Conservation (phyloP, 1,140 invertebrate species). For the Aleiodes sp. region DNA sequence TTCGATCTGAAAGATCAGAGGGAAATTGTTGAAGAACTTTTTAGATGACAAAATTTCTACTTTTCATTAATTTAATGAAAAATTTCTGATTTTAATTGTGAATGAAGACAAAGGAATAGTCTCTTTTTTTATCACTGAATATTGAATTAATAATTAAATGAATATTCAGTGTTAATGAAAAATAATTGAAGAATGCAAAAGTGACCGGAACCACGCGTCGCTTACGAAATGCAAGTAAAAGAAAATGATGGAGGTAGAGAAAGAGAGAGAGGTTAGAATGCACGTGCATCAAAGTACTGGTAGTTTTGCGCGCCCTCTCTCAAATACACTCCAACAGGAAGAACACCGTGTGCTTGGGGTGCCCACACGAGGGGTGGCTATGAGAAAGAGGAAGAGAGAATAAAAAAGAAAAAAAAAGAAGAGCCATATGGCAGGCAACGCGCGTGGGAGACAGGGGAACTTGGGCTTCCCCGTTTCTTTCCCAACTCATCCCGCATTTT, state of each 20-base stretch:
- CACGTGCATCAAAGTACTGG: constrained; percentile 14
- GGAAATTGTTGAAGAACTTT: not conserved
- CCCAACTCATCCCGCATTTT: constrained; percentile 41
- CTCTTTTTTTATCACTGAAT: too few species aligned
- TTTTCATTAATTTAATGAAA: too few species aligned
- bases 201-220: not conserved
- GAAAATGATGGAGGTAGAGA: too few species aligned
- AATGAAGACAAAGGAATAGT: too few species aligned
- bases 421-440: constrained; percentile 60
- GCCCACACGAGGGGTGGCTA: constrained; percentile 49
- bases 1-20: not conserved
- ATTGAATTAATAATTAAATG: too few species aligned
- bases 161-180: too few species aligned
- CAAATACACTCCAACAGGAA: constrained; percentile 27
- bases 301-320: constrained; percentile 24
- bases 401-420: constrained; percentile 47
- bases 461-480: constrained; percentile 44
- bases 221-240: constrained; percentile 10
- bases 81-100: too few species aligned
- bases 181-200: too few species aligned
- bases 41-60: too few species aligned
- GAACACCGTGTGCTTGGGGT: not conserved
- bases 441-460: constrained; percentile 54
- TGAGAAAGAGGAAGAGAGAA: constrained; percentile 44
- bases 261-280: too few species aligned